Evolutionary conservation across 2,113 vertebrate species (phyloP).

Genomic region (Forbesichthys agassizii): DNA sequence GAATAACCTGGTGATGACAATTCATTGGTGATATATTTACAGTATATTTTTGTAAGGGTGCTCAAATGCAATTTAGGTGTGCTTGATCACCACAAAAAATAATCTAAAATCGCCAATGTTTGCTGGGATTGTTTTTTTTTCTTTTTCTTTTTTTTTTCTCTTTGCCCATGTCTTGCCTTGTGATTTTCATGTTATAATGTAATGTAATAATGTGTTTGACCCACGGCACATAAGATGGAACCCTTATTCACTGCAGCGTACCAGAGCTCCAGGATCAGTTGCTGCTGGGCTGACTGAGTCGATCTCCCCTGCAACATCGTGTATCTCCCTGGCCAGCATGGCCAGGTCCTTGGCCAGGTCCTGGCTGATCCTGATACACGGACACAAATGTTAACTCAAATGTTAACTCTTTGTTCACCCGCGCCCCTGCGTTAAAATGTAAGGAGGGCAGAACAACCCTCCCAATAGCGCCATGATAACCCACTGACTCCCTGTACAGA

Average conservation of each 20-base stretch:
- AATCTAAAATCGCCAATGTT: too few relatives aligned
- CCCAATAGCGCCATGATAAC: too few relatives aligned
- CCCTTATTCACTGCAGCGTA: conserved; percentile 43
- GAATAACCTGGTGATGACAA: too few relatives aligned
- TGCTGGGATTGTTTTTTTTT: neutral
- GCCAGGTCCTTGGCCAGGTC: conserved; percentile 89
- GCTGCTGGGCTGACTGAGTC: conserved; percentile 97
- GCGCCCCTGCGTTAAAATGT: neutral
- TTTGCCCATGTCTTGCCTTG: too few relatives aligned
- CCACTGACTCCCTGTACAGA: too few relatives aligned
- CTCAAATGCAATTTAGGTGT: too few relatives aligned
- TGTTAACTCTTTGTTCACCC: neutral
- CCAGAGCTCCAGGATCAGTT: conserved; percentile 91
- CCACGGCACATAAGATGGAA: neutral
- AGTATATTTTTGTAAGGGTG: too few relatives aligned
- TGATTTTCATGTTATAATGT: too few relatives aligned
- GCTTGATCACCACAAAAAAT: too few relatives aligned
- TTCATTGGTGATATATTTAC: too few relatives aligned
- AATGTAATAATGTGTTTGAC: neutral
- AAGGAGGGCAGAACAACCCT: neutral
- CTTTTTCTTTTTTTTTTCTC: neutral
- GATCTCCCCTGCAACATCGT: conserved; percentile 97
- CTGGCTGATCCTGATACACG: conserved; percentile 89
- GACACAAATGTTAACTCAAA: conserved; percentile 9
- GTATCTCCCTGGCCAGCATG: conserved; percentile 97